Conservation (phyloP, 1,140 invertebrate genomes). For the Lerema accius region DNA sequence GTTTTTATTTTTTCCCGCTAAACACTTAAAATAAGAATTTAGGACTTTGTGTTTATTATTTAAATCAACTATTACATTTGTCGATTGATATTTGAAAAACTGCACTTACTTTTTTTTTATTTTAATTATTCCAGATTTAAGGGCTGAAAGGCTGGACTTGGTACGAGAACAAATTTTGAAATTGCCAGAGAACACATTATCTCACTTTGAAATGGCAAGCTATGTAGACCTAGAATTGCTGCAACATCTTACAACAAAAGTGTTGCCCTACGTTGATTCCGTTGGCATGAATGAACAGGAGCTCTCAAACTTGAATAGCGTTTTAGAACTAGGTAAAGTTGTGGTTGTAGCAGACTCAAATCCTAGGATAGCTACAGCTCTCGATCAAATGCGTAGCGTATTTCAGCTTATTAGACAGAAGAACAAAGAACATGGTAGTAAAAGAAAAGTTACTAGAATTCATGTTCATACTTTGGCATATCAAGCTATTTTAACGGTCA, state of each 20-base stretch:
- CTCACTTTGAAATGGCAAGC: conserved; percentile 96
- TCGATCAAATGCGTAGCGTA: conserved; percentile 93
- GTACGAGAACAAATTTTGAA: conserved; percentile 87
- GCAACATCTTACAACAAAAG: conserved; percentile 85
- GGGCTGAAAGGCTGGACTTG: conserved; percentile 85
- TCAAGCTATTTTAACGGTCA: conserved; percentile 91
- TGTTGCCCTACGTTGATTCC: conserved; percentile 92
- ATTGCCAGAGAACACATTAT: conserved; percentile 84
- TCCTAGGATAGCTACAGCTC: conserved; percentile 90
- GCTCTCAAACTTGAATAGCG: conserved; percentile 89
- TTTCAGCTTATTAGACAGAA: conserved; percentile 84
- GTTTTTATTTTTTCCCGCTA: no score
- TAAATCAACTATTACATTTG: no score
- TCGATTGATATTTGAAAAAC: no score
- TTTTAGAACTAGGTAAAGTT: conserved; percentile 88
- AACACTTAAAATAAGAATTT: no score
- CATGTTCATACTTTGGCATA: conserved; percentile 95
- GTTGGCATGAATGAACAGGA: conserved; percentile 96
- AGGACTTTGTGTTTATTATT: no score
- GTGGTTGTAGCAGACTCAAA: conserved; percentile 90
- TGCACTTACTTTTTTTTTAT: no score
- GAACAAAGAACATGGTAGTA: conserved; percentile 72
- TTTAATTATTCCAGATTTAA: conserved; percentile 81
- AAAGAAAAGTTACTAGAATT: conserved; percentile 87
- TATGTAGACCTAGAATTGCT: conserved; percentile 89